Evolutionary conservation across 2,888 invertebrate genomes (phyloP).

Genomic region (Drepana falcataria): DNA sequence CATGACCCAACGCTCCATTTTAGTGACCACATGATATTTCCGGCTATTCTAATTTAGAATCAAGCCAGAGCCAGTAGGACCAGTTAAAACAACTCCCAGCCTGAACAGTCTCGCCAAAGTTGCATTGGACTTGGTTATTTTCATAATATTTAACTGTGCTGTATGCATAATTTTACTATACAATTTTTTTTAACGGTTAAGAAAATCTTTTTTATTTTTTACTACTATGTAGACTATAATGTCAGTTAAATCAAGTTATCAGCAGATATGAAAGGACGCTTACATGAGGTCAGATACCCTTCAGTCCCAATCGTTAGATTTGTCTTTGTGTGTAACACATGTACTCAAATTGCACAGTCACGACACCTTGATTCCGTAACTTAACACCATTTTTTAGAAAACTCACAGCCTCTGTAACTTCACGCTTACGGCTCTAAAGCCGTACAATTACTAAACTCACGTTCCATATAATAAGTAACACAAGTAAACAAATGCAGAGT

Average conservation of each 20-base stretch:
- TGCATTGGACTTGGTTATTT: not conserved
- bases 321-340: slow-evolving; percentile 23
- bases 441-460: not conserved
- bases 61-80: slow-evolving; percentile 5
- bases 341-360: slow-evolving; percentile 39
- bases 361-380: slow-evolving; percentile 39
- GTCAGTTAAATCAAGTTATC: too few relatives aligned
- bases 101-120: slow-evolving; percentile 12
- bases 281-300: not conserved
- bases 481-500: not conserved
- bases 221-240: too few relatives aligned
- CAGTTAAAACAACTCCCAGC: slow-evolving; percentile 6
- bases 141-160: too few relatives aligned
- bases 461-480: not conserved
- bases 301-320: slow-evolving; percentile 7
- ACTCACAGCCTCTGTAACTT: slow-evolving; percentile 1
- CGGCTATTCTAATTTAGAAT: slow-evolving; percentile 40
- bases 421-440: not conserved
- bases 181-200: too few relatives aligned
- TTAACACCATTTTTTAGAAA: slow-evolving; percentile 25
- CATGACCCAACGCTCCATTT: slow-evolving; percentile 26
- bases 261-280: not conserved
- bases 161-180: too few relatives aligned
- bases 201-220: too few relatives aligned
- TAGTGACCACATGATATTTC: slow-evolving; percentile 34